These are phyloP conservation scores for Microplitis manilae DNA, from an alignment of 2,888 invertebrate genomes.

Conservation along the genomic window DNA sequence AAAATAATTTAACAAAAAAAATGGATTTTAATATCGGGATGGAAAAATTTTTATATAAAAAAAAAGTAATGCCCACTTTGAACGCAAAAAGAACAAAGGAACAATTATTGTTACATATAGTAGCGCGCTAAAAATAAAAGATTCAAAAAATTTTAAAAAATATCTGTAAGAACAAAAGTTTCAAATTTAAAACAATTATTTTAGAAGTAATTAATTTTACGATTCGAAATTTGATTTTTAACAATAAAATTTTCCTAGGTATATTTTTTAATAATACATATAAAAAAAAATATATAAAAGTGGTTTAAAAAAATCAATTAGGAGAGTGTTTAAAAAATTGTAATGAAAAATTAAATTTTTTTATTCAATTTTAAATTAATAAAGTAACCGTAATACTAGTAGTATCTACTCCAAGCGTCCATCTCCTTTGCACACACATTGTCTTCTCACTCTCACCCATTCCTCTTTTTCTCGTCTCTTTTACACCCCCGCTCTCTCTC, in stretches of 20 bases:
- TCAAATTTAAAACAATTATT: too few species aligned
- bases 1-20: neutral
- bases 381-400: neutral
- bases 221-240: too few species aligned
- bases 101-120: too few species aligned
- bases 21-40: neutral
- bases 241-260: neutral
- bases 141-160: too few species aligned
- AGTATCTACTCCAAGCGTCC: neutral
- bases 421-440: neutral
- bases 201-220: too few species aligned
- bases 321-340: neutral
- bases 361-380: neutral
- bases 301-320: neutral
- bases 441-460: neutral
- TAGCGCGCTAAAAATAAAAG: too few species aligned
- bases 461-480: conserved; percentile 3
- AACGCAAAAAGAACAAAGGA: too few species aligned
- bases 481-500: neutral
- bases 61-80: too few species aligned
- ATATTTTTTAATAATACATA: neutral
- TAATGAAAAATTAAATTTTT: neutral
- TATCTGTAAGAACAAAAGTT: too few species aligned
- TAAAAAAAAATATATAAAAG: neutral
- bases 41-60: neutral